Evolutionary conservation across 2,888 invertebrate species (phyloP).

Genomic region (Caenorhabditis imperialis): DNA sequence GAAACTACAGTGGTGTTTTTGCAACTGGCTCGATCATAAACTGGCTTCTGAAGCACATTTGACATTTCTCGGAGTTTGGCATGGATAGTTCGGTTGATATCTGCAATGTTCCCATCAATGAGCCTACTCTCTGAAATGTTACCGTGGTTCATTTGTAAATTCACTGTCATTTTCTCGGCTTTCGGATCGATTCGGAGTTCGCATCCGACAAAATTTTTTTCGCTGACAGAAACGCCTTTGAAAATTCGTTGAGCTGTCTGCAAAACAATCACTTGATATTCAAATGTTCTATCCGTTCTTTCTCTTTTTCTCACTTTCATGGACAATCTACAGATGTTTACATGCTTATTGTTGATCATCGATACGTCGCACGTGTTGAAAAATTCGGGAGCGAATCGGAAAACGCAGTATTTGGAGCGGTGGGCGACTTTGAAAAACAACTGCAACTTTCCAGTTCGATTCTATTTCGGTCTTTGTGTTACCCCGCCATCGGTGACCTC

Average conservation of each 20-base stretch:
- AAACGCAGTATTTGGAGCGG: constrained; percentile 42
- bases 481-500: constrained; percentile 47
- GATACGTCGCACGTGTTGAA: constrained; percentile 49
- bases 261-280: not conserved
- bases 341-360: constrained; percentile 28
- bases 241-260: constrained; percentile 47
- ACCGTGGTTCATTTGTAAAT: constrained; percentile 45
- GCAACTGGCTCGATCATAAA: constrained; percentile 24
- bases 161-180: constrained; percentile 34
- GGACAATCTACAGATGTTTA: constrained; percentile 43
- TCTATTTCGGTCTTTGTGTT: not conserved
- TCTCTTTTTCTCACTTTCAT: constrained; percentile 32
- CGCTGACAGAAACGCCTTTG: constrained; percentile 44
- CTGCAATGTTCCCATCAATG: constrained; percentile 22
- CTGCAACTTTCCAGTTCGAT: constrained; percentile 6
- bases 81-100: constrained; percentile 47
- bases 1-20: constrained; percentile 45
- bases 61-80: constrained; percentile 51
- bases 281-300: too few species aligned
- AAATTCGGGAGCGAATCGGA: constrained; percentile 51
- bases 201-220: constrained; percentile 42
- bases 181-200: constrained; percentile 52
- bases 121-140: not conserved
- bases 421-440: constrained; percentile 39
- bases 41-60: constrained; percentile 22